Evolutionary conservation across 2,888 invertebrate species (phyloP), one percentile per base, ranked within the genome.

Genomic region (Drosophila meridiana): DNA sequence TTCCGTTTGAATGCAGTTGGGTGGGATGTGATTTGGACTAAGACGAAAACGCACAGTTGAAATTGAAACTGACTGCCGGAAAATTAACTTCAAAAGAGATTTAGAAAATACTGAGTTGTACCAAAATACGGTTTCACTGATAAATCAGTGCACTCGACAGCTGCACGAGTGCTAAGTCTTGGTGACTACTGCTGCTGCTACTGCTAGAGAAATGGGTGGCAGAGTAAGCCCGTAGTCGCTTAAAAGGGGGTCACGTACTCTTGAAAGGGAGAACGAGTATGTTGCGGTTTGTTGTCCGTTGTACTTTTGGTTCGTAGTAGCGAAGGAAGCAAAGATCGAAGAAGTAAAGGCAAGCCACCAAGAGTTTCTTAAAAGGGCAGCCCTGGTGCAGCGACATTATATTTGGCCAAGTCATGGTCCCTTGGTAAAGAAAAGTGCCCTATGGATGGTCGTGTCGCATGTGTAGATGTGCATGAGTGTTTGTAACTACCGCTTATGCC

Each of bases 1-100:
- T 67, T 52, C 34, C 55, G 65, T 45, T 59, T 67, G 73, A 62
- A 48, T 42, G 62, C 40, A 47, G n/a, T 56, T 30, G 47, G 53
- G 7, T 38, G 4, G 69, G 30, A 53, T 30, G 1, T 8, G 42
- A 32, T 13, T 52, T 42, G 53, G 50, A 36, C 55, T 6, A 40
- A 58, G 26, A 50, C 20, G 52, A 69, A 68, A 70, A 70, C 59
- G 72, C 69, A 62, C 73, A 73, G 75, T 82, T 71, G 69, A 80
- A 87, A 87, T 88, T 88, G 83, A 88, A 88, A 89, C 82, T 82
- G 87, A 84, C 88, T 89, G 85, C 80, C 83, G 88, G 88, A 88
- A 89, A 88, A 89, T 89, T 88, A 87, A 87, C 87, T 88, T 78
- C 83, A 83, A 76, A 76, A 72, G 79, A 77, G 84, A 82, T 80